Evolutionary conservation across 2,888 invertebrate genomes (phyloP), one percentile per base, ranked within the genome.

Genomic region (Brenthis daphne): DNA sequence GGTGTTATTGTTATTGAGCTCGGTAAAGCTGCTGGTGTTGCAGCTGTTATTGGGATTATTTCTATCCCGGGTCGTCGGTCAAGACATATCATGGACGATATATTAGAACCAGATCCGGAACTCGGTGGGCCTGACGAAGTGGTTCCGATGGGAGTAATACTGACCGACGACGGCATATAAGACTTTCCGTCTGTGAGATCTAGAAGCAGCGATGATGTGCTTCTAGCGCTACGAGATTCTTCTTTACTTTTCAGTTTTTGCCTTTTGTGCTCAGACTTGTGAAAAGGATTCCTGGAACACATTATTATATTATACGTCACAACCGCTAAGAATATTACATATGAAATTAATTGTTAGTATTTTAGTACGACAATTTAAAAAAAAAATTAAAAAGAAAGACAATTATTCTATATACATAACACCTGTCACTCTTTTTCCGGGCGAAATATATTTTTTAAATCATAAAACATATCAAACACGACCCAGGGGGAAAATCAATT

Each of bases 1-100:
- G 97, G 96, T 0, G 97, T 98, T 67, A 98, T 97, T 0, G 97
- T 97, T 69, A 97, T 97, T 1, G 97, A 97, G 79, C 96, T 96
- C 12, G 97, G 96, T 43, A 96, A 84, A 6, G 94, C 93, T 8
- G 95, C 93, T 6, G 95, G 94, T 0, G 95, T 87, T 11, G 95
- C 88, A 14, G 95, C 93, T 2, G 95, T 92, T 71, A 97, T 94
- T 0, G 98, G 97, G 77, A 98, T 97, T 61, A 98, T 97, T 87
- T 98, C 98, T 72, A 98, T 97, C 2, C 96, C 96, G 0, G 96
- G 95, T 43, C 96, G 90, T 68, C 95, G 93, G 76, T 96, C 96
- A 57, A 96, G 85, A 69, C 94, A 94, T 50, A 95, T 82, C 83
- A 95, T 94, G 13, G 95, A 94, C 47, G 94, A 94, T 24, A 94